Percentiles rank a stretch among this genome's conserved stretches.
These are phyloP conservation scores for Luffia ferchaultella DNA, from an alignment of 2,888 invertebrate species.

Conservation along the genomic window DNA sequence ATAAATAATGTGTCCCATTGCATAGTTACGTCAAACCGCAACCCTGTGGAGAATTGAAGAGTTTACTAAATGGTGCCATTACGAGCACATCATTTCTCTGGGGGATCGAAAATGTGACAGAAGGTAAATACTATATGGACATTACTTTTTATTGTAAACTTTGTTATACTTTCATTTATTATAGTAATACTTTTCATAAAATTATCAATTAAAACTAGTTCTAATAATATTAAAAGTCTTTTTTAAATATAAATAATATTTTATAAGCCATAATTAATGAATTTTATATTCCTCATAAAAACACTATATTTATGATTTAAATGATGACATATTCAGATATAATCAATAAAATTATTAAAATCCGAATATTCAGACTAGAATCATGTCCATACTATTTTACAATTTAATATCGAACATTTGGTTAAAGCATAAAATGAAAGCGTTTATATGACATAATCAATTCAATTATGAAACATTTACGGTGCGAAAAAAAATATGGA, in stretches of 20 bases:
- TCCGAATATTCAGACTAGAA: no score
- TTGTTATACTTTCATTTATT: no score
- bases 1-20: slow-evolving; percentile 24
- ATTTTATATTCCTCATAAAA: no score
- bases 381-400: slow-evolving; percentile 17
- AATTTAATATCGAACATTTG: slow-evolving; percentile 21
- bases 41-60: slow-evolving; percentile 34
- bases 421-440: slow-evolving; percentile 25
- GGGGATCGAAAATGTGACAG: slow-evolving; percentile 10
- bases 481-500: slow-evolving; percentile 2
- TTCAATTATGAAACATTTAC: slow-evolving; percentile 23
- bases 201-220: no score
- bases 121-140: slow-evolving; percentile 27
- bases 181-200: no score
- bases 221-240: no score
- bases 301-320: no score
- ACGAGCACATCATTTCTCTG: slow-evolving; percentile 36
- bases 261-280: no score
- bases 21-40: slow-evolving; percentile 22
- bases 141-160: background rate
- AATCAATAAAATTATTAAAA: no score
- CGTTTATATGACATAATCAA: slow-evolving; percentile 33
- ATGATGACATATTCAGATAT: no score
- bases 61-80: slow-evolving; percentile 57
- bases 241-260: no score